A percentile compares a stretch with the other conserved stretches of the same genome.
Conservation (phyloP, 2,113 vertebrate species). For the Podilymbus podiceps region DNA sequence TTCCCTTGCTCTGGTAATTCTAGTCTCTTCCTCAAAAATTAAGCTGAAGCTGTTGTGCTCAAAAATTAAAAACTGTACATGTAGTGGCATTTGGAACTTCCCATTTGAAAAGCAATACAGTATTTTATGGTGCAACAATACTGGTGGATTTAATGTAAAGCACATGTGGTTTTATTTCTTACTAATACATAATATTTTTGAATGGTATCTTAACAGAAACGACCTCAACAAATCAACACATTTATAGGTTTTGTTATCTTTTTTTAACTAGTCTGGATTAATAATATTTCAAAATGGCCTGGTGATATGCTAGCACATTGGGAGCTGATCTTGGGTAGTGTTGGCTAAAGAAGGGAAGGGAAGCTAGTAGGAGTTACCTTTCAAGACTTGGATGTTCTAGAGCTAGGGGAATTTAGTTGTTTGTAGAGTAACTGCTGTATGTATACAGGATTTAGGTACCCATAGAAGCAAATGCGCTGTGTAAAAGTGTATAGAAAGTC, state of each 20-base stretch:
- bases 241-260: background rate
- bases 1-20: background rate
- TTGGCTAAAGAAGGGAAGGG: background rate
- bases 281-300: background rate
- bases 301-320: background rate
- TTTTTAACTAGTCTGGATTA: background rate
- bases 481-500: background rate
- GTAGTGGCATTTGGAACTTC: background rate
- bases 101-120: background rate
- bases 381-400: background rate
- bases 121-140: background rate
- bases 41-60: background rate
- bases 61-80: no score
- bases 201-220: background rate
- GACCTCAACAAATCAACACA: background rate
- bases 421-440: background rate
- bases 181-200: background rate
- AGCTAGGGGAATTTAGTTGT: background rate
- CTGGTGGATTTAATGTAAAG: background rate
- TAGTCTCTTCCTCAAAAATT: background rate
- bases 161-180: background rate
- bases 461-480: background rate
- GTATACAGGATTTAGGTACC: background rate
- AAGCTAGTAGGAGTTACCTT: background rate
- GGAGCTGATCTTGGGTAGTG: background rate